Percentiles rank a stretch among this genome's conserved stretches.
phyloP scores from a whole-genome alignment of 1,140 invertebrate species.

The Antheraea mylitta region DNA sequence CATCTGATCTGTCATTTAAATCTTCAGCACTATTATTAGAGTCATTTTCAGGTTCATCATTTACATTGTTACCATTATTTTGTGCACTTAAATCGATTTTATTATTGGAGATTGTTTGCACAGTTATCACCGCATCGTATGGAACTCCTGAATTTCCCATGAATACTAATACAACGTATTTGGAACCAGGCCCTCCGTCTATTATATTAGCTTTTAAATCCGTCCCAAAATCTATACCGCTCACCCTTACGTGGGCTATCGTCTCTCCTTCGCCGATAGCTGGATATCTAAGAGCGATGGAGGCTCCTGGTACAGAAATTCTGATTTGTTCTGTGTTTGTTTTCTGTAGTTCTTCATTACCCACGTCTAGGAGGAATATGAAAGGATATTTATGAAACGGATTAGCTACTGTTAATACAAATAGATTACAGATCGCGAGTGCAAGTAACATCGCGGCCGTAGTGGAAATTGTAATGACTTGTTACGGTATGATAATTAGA shows the following conservation, averaged over 20 bases:
- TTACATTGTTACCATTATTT: conserved; percentile 15
- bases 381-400: conserved; percentile 68
- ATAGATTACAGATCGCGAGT: conserved; percentile 37
- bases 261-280: conserved; percentile 50
- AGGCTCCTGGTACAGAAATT: conserved; percentile 57
- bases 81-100: conserved; percentile 1
- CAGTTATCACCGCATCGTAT: conserved; percentile 62
- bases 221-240: conserved; percentile 64
- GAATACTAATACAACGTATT: conserved; percentile 63
- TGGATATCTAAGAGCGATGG: conserved; percentile 60
- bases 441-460: conserved; percentile 53
- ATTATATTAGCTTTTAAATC: conserved; percentile 63
- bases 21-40: conserved; percentile 49
- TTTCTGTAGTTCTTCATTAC: conserved; percentile 68
- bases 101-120: conserved; percentile 42
- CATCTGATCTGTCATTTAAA: conserved; percentile 24
- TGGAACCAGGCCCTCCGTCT: conserved; percentile 66
- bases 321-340: conserved; percentile 59
- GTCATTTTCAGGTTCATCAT: conserved; percentile 26
- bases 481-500: conserved; percentile 57
- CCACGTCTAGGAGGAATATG: conserved; percentile 64
- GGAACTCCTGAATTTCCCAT: conserved; percentile 50
- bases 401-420: conserved; percentile 38
- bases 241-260: conserved; percentile 63
- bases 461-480: conserved; percentile 37